Conservation (phyloP, 2,888 invertebrate species). For the Cotesia congregata region DNA sequence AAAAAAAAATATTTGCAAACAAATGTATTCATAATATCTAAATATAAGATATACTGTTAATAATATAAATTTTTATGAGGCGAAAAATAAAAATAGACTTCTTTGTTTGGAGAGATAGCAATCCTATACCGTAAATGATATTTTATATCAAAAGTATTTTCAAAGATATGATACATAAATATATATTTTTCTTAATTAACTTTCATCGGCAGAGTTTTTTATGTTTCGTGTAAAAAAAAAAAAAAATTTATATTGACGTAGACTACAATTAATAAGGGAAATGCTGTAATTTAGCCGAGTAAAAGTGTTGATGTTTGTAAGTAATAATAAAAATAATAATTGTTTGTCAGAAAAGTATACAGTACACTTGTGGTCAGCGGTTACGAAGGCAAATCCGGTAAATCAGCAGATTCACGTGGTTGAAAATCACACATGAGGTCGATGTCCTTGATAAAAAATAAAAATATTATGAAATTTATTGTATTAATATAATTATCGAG, state of each 20-base stretch:
- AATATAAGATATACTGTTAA: too few species aligned
- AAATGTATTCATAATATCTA: too few species aligned
- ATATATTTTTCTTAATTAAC: not conserved
- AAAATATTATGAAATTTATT: conserved; percentile 26
- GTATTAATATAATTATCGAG: too few species aligned
- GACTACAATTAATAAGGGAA: conserved; percentile 37
- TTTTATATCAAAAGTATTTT: too few species aligned
- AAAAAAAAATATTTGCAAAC: too few species aligned
- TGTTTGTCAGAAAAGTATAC: conserved; percentile 6
- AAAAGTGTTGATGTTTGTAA: conserved; percentile 33
- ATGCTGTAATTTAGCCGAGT: conserved; percentile 37
- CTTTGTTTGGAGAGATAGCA: too few species aligned
- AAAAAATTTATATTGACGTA: not conserved
- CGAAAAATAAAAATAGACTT: too few species aligned
- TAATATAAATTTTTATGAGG: too few species aligned
- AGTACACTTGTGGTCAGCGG: not conserved
- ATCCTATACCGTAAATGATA: too few species aligned
- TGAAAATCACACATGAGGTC: conserved; percentile 22
- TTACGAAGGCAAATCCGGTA: conserved; percentile 31
- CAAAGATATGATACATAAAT: too few species aligned
- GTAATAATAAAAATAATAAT: conserved; percentile 11
- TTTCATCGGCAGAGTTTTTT: not conserved
- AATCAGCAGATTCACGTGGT: conserved; percentile 32
- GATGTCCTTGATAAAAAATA: conserved; percentile 25
- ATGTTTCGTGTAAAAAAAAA: not conserved